Base-by-base conservation (phyloP, 2,888 invertebrate species). In the Euclidia mi region DNA sequence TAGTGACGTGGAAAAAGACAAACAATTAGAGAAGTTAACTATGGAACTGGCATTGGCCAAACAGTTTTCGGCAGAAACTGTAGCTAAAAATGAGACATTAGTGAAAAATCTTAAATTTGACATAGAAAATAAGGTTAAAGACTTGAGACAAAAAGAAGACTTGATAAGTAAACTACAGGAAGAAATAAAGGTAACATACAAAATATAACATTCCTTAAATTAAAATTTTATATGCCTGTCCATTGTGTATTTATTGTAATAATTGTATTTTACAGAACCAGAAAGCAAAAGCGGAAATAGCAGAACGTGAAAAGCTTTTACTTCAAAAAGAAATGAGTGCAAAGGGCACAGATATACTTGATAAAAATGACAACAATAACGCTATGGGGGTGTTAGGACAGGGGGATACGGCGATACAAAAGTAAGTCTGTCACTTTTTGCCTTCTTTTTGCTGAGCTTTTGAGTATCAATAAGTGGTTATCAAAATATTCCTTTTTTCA, bases 281-380 rank as follows among this genome's bases (percentile, higher is more conserved):
- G 51, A 91, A 87, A 81, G 87, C 84, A 42, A 92, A 90, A 87
- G 65, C 81, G 48, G 92, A 94, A 77, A 80, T 93, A 67, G 78
- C 87, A 0, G 91, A 94, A 72, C 82, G 91, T 55, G 93, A 94
- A 67, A 94, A 91, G 66, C 37, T 80, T 29, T 62, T 90, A 9
- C 56, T 94, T 42, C 87, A 93, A 61, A 94, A 92, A 58, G 92
- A 94, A 64, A 69, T 88, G 15, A 57, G 82, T 0, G 63, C 76
- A 1, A 87, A 82, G 43, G 77, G 78, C 10, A 87, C 85, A 55
- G 85, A 84, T 2, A 65, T 87, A 29, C 77, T 84, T 11, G 94
- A 93, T 56, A 94, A 91, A 41, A 94, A 94, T 69, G 93, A 93
- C 58, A 94, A 94, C 69, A 89, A 83, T 69, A 89, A 83, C 40